phyloP scores from a whole-genome alignment of 2,888 invertebrate genomes.

The Euzetes globulus region DNA sequence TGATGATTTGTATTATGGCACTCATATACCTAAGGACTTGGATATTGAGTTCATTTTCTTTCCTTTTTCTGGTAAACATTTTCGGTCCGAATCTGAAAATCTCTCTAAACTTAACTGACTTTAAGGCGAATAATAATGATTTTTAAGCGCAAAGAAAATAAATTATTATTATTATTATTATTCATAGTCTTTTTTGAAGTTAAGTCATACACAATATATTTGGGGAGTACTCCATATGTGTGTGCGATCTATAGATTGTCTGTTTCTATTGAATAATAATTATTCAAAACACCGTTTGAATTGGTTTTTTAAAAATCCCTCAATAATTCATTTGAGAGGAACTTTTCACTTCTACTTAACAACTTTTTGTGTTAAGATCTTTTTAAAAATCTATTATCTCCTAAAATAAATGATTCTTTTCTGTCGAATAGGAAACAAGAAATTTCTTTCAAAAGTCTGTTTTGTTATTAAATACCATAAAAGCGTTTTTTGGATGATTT shows the following conservation, averaged over 20 bases:
- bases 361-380: background rate
- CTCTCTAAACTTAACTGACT: background rate
- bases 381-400: background rate
- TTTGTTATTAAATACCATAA: too few species aligned
- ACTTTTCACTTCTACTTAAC: background rate
- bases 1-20: slow-evolving; percentile 15
- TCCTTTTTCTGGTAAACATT: background rate
- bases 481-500: too few species aligned
- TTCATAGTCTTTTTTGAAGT: background rate
- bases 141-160: background rate
- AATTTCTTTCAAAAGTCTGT: too few species aligned
- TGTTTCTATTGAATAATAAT: slow-evolving; percentile 1
- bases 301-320: background rate
- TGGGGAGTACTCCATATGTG: slow-evolving; percentile 1
- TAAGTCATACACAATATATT: background rate
- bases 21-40: background rate
- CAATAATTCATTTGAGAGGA: background rate
- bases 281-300: background rate
- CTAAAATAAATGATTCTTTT: background rate
- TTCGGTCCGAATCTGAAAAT: background rate
- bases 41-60: background rate
- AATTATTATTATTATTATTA: background rate
- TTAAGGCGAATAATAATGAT: background rate
- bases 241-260: background rate
- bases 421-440: too few species aligned